Base-by-base conservation (phyloP, 2,888 invertebrate species). In the Chaetoderma sp. region DNA sequence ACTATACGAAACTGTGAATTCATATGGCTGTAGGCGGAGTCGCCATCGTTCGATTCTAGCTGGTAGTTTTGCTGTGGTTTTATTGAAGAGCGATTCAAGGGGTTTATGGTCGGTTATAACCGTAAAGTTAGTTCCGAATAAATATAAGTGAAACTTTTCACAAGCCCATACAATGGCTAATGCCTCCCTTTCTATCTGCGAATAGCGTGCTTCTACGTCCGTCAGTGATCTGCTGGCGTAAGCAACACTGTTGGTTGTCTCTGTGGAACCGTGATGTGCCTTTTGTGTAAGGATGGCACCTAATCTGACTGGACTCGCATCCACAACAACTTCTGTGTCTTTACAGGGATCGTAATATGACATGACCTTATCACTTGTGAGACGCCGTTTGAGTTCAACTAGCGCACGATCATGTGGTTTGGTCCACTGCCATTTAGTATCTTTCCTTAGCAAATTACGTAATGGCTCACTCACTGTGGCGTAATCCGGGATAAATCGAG, bases 21-120 rank as follows among this genome's bases (percentile, higher is more conserved):
- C 47, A 45, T 72, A 74, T 8, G 69, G 47, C 18, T 59, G 47
- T n/a, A 74, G 57, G 21, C 67, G 52, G 8, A 67, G 59, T 32
- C 67, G 61, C 74, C 72, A 72, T 23, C 70, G 55, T 36, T 69
- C 72, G 10, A 74, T 69, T 33, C 67, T 56, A n/a, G 70, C 69
- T 27, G 72, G 64, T 8, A 75, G 68, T 47, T 62, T 62, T n/a
- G 73, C 73, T 56, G 72, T 77, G 25, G 64, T 67, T 32, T 72
- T 75, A 23, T 70, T 60, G 44, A 77, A 72, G 25, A 82, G 72
- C 13, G 68, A 58, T 27, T 68, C 60, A 23, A 82, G 65, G 1
- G 79, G 79, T 60, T 78, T 77, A 70, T 81, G 79, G 64, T 74
- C 77, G 10, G 74, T 76, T 47, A 73, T 36, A 1, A 81, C 50